Evolutionary conservation across 1,140 invertebrate species (phyloP).

Genomic region (Holotrichia oblita): DNA sequence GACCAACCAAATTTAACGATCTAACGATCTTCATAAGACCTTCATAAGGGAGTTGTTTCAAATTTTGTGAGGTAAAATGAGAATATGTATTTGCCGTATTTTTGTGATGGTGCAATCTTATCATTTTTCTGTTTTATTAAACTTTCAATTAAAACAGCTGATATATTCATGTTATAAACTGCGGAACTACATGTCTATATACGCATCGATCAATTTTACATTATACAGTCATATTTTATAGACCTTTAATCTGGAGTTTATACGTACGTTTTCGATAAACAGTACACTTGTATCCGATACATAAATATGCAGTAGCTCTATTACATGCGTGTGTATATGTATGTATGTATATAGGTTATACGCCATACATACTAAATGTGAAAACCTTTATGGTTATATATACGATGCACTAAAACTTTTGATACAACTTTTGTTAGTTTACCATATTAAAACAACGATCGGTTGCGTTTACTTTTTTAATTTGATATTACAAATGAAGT

Average conservation of each 20-base stretch:
- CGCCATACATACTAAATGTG: background rate
- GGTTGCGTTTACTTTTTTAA: too few relatives aligned
- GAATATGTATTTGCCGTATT: too few relatives aligned
- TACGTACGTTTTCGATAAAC: slow-evolving; percentile 23
- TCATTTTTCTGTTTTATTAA: background rate
- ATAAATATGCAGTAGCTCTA: background rate
- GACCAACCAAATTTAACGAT: too few relatives aligned
- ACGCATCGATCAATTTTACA: slow-evolving; percentile 20
- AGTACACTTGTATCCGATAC: background rate
- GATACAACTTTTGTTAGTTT: too few relatives aligned
- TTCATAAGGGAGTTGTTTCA: too few relatives aligned
- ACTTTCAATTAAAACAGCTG: background rate
- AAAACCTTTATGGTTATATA: too few relatives aligned
- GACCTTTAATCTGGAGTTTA: slow-evolving; percentile 18
- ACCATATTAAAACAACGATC: too few relatives aligned
- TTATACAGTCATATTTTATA: slow-evolving; percentile 27
- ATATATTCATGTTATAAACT: background rate
- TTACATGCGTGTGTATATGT: background rate
- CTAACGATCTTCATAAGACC: too few relatives aligned
- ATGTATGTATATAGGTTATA: background rate
- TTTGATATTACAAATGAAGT: too few relatives aligned
- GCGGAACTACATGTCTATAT: background rate
- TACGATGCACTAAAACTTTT: too few relatives aligned
- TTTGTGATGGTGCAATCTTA: too few relatives aligned
- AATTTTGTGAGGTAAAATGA: too few relatives aligned